Conservation (phyloP, 2,113 vertebrate species). For the Pygoscelis adeliae region DNA sequence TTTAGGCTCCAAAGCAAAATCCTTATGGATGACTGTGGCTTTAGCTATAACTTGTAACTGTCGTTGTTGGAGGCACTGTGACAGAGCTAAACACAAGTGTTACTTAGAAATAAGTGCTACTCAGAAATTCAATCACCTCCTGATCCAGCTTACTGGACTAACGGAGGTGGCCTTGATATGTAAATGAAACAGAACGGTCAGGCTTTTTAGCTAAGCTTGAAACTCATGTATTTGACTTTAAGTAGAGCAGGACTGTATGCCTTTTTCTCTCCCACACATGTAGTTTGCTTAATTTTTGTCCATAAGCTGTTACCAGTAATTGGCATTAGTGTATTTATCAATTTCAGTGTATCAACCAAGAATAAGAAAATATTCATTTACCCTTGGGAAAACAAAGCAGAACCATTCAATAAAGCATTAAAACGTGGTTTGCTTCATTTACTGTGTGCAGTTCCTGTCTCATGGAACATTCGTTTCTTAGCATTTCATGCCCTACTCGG, state of each 20-base stretch:
- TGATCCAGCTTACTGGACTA: background rate
- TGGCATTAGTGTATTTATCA: background rate
- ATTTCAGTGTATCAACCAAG: background rate
- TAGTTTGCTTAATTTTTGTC: background rate
- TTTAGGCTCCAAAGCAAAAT: background rate
- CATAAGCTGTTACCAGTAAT: background rate
- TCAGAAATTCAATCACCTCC: background rate
- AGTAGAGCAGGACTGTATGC: background rate
- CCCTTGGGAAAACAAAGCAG: background rate
- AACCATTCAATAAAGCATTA: background rate
- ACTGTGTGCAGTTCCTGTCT: background rate
- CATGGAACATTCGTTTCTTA: conserved; percentile 18
- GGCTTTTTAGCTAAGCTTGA: background rate
- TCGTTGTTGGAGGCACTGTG: background rate
- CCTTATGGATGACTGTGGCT: background rate
- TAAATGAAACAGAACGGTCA: background rate
- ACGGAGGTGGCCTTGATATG: background rate
- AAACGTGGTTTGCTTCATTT: background rate
- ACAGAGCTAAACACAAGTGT: background rate
- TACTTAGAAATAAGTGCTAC: background rate
- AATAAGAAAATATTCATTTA: background rate
- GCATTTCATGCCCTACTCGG: background rate
- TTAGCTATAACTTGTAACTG: background rate
- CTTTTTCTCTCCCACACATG: background rate
- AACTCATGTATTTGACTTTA: background rate